These are phyloP conservation scores for Stenchaetothrips biformis DNA, from an alignment of 2,888 invertebrate genomes.

Conservation along the genomic window DNA sequence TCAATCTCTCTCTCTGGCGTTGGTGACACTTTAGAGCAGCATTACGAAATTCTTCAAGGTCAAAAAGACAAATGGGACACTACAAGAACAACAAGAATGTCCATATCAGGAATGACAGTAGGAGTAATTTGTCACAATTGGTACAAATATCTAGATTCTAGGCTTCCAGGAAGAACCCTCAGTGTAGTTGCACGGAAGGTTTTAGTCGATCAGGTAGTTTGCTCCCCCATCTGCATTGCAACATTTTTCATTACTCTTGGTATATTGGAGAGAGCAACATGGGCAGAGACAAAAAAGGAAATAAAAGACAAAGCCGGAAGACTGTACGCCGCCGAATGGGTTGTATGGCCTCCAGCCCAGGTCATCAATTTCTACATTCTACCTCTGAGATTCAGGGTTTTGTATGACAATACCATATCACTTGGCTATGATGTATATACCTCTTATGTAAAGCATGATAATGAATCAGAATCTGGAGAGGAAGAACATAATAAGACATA, in stretches of 20 bases:
- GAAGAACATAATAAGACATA: background rate
- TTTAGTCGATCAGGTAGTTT: constrained; percentile 73
- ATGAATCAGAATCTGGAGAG: background rate
- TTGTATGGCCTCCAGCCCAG: constrained; percentile 90
- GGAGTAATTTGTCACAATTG: constrained; percentile 81
- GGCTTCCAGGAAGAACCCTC: constrained; percentile 64
- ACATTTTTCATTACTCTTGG: constrained; percentile 74
- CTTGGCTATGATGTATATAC: constrained; percentile 81
- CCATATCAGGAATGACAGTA: constrained; percentile 67
- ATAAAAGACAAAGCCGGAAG: constrained; percentile 67
- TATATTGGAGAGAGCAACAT: constrained; percentile 60
- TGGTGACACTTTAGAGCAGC: constrained; percentile 78
- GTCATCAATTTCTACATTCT: constrained; percentile 86
- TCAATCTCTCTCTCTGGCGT: constrained; percentile 68
- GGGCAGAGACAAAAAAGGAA: constrained; percentile 60
- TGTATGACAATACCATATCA: constrained; percentile 81
- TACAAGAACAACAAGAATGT: constrained; percentile 58
- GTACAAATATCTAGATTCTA: constrained; percentile 71
- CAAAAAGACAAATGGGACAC: constrained; percentile 51
- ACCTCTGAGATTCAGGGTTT: constrained; percentile 73
- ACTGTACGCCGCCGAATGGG: constrained; percentile 81
- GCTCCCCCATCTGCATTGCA: constrained; percentile 73
- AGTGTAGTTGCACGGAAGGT: constrained; percentile 69
- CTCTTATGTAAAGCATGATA: constrained; percentile 67
- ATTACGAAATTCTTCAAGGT: constrained; percentile 59